A percentile compares a stretch with the other conserved stretches of the same genome.
Conservation (phyloP, 2,888 invertebrate genomes). For the Dryocosmus kuriphilus region DNA sequence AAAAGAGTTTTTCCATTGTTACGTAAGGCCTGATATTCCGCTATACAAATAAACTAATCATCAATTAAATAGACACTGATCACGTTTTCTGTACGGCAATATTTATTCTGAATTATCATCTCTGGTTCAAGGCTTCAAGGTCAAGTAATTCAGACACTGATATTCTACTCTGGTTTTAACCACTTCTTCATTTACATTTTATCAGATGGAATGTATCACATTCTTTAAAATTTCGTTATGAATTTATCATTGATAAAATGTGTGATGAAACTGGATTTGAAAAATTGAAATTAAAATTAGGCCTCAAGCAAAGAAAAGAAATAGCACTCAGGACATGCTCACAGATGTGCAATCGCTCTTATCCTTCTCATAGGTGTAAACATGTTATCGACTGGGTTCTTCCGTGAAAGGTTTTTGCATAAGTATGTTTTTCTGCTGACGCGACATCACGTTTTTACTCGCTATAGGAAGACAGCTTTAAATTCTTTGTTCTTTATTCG, state of each 20-base stretch:
- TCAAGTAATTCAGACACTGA: not conserved
- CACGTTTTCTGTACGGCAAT: not conserved
- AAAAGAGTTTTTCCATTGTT: not conserved
- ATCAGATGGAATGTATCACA: not conserved
- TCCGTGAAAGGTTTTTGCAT: constrained; percentile 16
- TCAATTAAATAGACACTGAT: not conserved
- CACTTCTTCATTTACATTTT: not conserved
- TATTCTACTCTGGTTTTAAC: not conserved
- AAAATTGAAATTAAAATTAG: not conserved
- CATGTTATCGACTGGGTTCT: constrained; percentile 21
- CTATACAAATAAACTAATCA: not conserved
- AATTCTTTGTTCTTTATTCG: constrained; percentile 41
- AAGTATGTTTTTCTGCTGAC: not conserved
- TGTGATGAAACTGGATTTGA: not conserved
- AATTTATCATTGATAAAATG: not conserved
- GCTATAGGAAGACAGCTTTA: not conserved
- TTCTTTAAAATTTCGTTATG: not conserved
- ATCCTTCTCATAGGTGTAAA: not conserved
- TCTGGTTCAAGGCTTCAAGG: not conserved
- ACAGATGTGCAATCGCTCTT: not conserved
- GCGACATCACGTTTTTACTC: constrained; percentile 32
- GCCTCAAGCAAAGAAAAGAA: not conserved
- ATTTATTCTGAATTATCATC: constrained; percentile 1
- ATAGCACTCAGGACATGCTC: not conserved
- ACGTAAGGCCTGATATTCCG: not conserved